Percentiles rank a stretch among this genome's conserved stretches.
Conservation (phyloP, 2,797 vertebrate genomes). For the Xerus rutilus region DNA sequence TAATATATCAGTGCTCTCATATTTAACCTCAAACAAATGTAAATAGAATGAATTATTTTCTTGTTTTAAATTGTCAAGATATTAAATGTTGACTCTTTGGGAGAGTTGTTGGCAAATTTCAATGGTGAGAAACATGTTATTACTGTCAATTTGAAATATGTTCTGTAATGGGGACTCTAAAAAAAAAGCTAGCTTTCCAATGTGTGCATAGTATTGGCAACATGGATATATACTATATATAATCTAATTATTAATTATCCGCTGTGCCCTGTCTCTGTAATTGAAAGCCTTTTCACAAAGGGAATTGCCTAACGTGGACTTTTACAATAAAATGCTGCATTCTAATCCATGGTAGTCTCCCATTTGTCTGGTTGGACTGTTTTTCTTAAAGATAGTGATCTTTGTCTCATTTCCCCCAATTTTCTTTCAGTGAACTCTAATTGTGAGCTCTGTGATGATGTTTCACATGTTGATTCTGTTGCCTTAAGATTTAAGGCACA, state of each 20-base stretch:
- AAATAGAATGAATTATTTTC: constrained; percentile 90
- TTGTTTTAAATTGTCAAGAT: constrained; percentile 84
- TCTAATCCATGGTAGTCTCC: constrained; percentile 65
- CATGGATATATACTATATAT: constrained; percentile 90
- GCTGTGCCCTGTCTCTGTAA: constrained; percentile 89
- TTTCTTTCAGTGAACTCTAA: not conserved
- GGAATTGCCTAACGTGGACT: constrained; percentile 94
- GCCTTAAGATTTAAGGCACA: not conserved
- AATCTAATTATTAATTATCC: constrained; percentile 86
- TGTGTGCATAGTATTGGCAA: constrained; percentile 87
- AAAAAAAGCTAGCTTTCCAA: constrained; percentile 82
- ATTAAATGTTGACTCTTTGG: constrained; percentile 81
- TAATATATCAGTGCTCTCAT: constrained; percentile 81
- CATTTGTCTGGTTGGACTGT: constrained; percentile 57
- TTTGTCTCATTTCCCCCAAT: not conserved
- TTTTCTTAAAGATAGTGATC: not conserved
- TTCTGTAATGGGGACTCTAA: constrained; percentile 74
- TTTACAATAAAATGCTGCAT: constrained; percentile 97
- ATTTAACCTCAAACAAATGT: constrained; percentile 92
- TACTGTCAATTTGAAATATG: constrained; percentile 88
- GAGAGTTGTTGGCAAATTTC: constrained; percentile 86
- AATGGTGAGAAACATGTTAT: constrained; percentile 86
- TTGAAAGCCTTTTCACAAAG: constrained; percentile 93
- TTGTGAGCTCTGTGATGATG: not conserved
- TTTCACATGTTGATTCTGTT: not conserved